Evolutionary conservation across 2,113 vertebrate species (phyloP).

Genomic region (Vidua chalybeata): DNA sequence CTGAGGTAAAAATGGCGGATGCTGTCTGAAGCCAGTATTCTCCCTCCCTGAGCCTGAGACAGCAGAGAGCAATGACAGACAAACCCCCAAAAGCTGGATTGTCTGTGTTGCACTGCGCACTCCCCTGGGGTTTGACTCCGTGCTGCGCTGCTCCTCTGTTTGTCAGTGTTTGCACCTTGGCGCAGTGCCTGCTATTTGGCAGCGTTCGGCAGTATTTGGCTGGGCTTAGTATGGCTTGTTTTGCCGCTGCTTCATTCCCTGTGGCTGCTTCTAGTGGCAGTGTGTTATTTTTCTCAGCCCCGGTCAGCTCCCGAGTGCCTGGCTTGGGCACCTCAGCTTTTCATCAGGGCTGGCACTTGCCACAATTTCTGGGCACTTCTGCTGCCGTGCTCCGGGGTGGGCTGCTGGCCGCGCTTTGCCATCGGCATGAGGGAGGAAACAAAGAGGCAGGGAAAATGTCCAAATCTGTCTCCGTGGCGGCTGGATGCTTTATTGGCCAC

Average conservation of each 20-base stretch:
- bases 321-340: no score
- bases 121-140: not conserved
- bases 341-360: no score
- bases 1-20: not conserved
- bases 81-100: not conserved
- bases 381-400: no score
- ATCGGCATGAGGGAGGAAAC: no score
- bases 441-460: no score
- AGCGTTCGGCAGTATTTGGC: accelerated
- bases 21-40: not conserved
- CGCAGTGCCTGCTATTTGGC: accelerated
- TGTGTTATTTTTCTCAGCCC: no score
- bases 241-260: not conserved
- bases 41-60: not conserved
- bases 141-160: accelerated
- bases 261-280: not conserved
- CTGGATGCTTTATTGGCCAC: no score
- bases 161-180: no score
- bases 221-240: accelerated
- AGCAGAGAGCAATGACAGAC: not conserved
- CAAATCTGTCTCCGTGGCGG: no score
- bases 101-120: not conserved
- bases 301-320: no score
- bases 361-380: no score
- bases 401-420: no score